phyloP scores from a whole-genome alignment of 2,113 vertebrate species.

The Promerops cafer region DNA sequence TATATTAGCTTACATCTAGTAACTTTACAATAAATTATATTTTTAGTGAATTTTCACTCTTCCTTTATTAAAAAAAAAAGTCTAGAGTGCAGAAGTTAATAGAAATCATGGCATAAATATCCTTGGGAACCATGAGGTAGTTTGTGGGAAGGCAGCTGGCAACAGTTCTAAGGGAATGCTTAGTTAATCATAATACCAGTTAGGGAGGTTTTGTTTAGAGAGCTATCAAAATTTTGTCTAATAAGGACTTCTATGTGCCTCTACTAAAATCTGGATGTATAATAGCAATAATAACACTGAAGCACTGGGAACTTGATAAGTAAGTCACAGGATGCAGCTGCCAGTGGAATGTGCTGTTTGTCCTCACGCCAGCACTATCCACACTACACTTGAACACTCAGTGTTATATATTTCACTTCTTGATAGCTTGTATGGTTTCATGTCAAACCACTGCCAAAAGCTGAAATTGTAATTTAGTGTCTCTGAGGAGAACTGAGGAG shows the following conservation, averaged over 20 bases:
- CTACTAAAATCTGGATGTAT: neutral
- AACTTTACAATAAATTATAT: neutral
- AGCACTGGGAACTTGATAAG: neutral
- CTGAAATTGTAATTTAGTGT: neutral
- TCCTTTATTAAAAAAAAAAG: neutral
- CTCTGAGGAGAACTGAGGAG: neutral
- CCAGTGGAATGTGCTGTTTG: neutral
- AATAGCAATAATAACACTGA: neutral
- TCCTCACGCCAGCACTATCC: neutral
- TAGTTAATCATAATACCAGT: neutral
- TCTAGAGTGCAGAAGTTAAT: neutral
- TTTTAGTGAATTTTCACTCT: neutral
- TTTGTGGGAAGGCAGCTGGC: neutral
- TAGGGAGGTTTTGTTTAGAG: neutral
- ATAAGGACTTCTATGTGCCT: neutral
- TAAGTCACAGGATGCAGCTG: neutral
- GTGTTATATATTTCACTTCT: neutral
- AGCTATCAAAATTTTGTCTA: neutral
- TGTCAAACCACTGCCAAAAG: neutral
- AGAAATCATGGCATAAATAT: neutral
- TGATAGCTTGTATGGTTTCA: neutral
- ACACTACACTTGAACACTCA: neutral
- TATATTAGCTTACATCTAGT: neutral
- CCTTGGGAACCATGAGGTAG: neutral
- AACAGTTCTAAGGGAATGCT: neutral